phyloP scores from a whole-genome alignment of 2,797 vertebrate genomes.

The Taeniopygia guttata region DNA sequence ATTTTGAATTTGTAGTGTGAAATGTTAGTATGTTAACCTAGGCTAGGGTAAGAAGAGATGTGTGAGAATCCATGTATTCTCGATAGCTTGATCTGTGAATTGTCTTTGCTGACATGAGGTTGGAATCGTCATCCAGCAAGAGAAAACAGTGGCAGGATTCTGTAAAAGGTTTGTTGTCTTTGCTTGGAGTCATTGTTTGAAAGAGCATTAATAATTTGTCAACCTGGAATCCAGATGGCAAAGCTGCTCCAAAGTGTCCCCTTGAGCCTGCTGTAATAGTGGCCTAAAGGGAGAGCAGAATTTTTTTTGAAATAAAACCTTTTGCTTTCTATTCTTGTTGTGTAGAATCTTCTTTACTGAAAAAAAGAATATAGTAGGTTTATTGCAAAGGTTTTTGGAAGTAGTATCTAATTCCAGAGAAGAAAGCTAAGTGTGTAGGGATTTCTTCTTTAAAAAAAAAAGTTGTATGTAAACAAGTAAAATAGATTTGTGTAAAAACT shows the following conservation, averaged over 20 bases:
- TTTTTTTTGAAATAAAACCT: rapidly evolving
- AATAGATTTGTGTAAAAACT: neutral
- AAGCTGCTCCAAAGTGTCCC: neutral
- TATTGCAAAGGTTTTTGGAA: neutral
- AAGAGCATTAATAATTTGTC: neutral
- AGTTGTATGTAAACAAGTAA: neutral
- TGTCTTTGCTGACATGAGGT: neutral
- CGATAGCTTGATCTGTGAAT: neutral
- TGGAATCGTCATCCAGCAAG: neutral
- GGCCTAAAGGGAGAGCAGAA: neutral
- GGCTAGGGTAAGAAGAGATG: neutral
- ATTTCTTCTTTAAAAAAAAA: neutral
- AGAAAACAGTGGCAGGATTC: neutral
- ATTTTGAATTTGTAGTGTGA: neutral
- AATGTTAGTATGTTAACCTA: neutral
- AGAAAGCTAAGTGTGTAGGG: neutral
- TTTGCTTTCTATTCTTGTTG: neutral
- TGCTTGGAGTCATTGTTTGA: neutral
- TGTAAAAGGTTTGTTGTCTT: neutral
- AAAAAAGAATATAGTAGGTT: neutral
- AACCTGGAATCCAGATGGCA: neutral
- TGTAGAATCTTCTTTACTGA: neutral
- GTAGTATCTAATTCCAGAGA: neutral
- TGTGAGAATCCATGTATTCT: neutral
- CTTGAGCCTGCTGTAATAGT: neutral